Base-by-base conservation (phyloP, 2,888 invertebrate genomes). In the Catocala nupta region DNA sequence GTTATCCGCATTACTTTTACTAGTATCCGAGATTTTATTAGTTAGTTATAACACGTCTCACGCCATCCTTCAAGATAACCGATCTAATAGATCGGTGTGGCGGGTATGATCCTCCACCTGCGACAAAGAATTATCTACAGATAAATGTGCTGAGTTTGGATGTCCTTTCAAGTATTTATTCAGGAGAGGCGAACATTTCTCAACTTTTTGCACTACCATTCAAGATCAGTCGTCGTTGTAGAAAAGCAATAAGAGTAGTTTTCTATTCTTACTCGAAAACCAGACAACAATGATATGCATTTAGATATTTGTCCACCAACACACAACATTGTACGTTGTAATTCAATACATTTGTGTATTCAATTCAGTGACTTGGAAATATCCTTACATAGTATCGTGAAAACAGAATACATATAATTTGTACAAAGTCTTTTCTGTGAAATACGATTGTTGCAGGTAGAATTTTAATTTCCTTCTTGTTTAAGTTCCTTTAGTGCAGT, bases 381-480 rank as follows among this genome's bases (percentile, higher is more conserved):
- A 33, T 36, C 36, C 12, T 47, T 9, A 48, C 48, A 48, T 45
- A 43, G 25, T 33, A 12, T 10, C 42, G 5, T 42, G 33, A 53
- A 39, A 53, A 49, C 34, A 54, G 43, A 59, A 48, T 34, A 53
- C 16, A 59, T 42, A 48, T 39, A n/a, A 13, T 54, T 59, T 44
- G 16, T 49, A 59, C 42, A 48, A 54, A 59, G 47, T 48, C 39
- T 25, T 34, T 25, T 25, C 12, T 5, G 5, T 53, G 12, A 36
- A 53, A 48, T 42, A 34, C 33, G 10, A 59, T 54, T 42, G 36
- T 12, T 54, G 34, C 42, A 53, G 53, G 53, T 59, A 54, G 43
- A 16, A 54, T 54, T 59, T 59, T 54, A 49, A 49, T 59, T 49
- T 59, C 9, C 13, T 43, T 5, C 10, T 48, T 12, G 16, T 59